Base-by-base conservation (phyloP, 1,140 invertebrate genomes). In the Drosophila nasuta region DNA sequence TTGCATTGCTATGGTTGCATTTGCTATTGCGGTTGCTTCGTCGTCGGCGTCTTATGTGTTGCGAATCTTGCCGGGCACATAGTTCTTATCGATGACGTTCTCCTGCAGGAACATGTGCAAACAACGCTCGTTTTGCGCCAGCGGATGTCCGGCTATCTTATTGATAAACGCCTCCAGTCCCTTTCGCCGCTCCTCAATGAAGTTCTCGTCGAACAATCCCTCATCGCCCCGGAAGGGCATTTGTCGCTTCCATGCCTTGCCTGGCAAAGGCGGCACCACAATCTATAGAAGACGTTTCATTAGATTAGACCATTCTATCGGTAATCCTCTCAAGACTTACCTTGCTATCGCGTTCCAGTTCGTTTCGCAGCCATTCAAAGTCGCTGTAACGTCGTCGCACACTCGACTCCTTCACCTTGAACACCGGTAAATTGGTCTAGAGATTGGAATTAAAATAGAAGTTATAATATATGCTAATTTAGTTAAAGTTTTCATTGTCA, bases 71-170 rank as follows among this genome's bases (percentile, higher is more conserved):
- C 99, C 99, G 79, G 99, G 99, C 71, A 99, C 97, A 93, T 99
- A 99, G 94, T 99, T 99, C 94, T 98, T 99, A 94, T 99, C 98
- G 93, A 99, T 99, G 78, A 96, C 95, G 57, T 96, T 96, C 91
- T 99, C 98, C 93, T 99, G 98, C 64, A 99, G 94, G 94, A 99
- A 99, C 97, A 99, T 99, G 92, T 99, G 99, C 86, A 99, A 95
- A 94, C 98, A 99, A 91, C 97, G 95, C 94, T 99, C 99, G 93
- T 99, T 99, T 94, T 99, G 99, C 51, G 99, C 99, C 91, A 99
- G 94, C n/a, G 99, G 99, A 94, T 99, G 99, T 59, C 99, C 99
- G 73, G 99, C 98, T 93, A 99, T 98, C 95, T 99, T 99, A 94
- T 99, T 99, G 80, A 99, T 97, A 94, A 99, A 99, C 85, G 96